Percentiles rank a stretch among this genome's conserved stretches.
Conservation (phyloP, 2,113 vertebrate genomes). For the Antechinus flavipes region DNA sequence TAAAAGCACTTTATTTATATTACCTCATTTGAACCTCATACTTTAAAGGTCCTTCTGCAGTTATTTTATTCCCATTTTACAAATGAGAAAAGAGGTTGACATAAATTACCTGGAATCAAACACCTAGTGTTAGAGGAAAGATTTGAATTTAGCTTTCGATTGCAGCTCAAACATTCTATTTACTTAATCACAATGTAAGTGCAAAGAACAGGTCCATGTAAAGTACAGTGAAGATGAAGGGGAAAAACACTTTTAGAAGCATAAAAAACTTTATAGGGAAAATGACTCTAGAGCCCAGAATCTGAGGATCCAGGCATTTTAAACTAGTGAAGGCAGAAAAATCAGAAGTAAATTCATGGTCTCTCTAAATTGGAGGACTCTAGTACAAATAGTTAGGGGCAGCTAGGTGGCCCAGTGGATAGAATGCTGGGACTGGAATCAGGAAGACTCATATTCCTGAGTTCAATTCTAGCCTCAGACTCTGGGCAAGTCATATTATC, state of each 20-base stretch:
- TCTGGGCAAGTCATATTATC: background rate
- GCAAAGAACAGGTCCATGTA: background rate
- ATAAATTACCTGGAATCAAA: background rate
- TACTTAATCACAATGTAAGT: background rate
- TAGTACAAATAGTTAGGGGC: background rate
- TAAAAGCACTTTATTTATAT: background rate
- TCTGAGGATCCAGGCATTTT: background rate
- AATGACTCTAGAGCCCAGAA: background rate
- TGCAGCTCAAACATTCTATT: background rate
- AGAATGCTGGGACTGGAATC: background rate
- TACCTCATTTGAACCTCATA: background rate
- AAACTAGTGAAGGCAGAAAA: background rate
- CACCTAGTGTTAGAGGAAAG: background rate
- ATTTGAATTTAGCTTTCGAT: background rate
- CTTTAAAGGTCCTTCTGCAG: background rate
- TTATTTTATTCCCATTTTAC: background rate
- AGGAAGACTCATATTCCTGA: background rate
- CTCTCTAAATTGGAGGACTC: background rate
- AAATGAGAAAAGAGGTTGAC: background rate
- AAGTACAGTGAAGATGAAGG: background rate
- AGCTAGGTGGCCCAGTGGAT: background rate
- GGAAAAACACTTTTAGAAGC: background rate
- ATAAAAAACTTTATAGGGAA: background rate
- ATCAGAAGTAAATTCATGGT: background rate
- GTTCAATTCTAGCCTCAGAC: background rate